These are phyloP conservation scores for Taenaris catops DNA, from an alignment of 2,888 invertebrate genomes.

Conservation along the genomic window DNA sequence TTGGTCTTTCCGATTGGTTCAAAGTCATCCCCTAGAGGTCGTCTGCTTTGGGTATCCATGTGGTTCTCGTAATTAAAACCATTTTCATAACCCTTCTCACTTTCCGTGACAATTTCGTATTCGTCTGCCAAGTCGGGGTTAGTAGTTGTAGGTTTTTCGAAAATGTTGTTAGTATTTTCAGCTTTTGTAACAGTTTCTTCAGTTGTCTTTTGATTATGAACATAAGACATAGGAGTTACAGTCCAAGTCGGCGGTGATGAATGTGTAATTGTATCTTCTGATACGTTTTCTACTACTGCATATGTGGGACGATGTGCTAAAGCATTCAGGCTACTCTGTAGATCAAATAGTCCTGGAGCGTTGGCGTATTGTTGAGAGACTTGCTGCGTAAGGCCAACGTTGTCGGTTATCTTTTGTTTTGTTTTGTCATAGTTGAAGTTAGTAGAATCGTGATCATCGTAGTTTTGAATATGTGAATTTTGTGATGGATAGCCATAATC, in stretches of 20 bases:
- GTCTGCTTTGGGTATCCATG: conserved; percentile 67
- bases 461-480: conserved; percentile 48
- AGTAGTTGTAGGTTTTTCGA: conserved; percentile 45
- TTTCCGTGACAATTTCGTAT: conserved; percentile 64
- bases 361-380: conserved; percentile 46
- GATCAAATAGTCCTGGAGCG: conserved; percentile 37
- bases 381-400: conserved; percentile 52
- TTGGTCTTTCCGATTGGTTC: conserved; percentile 67
- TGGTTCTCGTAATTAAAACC: conserved; percentile 60
- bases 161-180: conserved; percentile 36
- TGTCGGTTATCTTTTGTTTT: conserved; percentile 54
- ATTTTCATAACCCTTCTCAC: conserved; percentile 61
- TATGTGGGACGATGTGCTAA: conserved; percentile 48
- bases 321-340: conserved; percentile 32
- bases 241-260: conserved; percentile 57
- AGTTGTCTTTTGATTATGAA: conserved; percentile 40
- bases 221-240: conserved; percentile 46
- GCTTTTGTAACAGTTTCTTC: conserved; percentile 46
- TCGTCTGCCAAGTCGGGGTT: conserved; percentile 55
- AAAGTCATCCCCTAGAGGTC: conserved; percentile 66
- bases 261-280: conserved; percentile 49
- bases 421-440: conserved; percentile 49
- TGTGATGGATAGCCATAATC: conserved; percentile 35
- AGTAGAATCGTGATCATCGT: conserved; percentile 41
- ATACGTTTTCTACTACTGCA: conserved; percentile 66